Evolutionary conservation across 2,888 invertebrate genomes (phyloP), one percentile per base, ranked within the genome.

Genomic region (Laothoe populi): DNA sequence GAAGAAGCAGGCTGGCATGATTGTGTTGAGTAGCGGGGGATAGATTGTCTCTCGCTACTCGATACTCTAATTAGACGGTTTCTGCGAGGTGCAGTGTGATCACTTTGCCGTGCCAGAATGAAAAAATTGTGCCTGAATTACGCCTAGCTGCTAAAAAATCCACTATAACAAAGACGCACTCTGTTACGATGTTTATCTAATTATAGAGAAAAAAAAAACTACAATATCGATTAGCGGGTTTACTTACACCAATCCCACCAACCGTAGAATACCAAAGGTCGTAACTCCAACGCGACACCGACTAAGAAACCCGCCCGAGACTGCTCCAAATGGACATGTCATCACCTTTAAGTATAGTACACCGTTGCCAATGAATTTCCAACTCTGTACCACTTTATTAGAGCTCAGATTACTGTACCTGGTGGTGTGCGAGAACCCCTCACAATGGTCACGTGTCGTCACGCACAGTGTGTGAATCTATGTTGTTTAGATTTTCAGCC

Each of bases 381-480:
- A 21, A 35, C 53, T 19, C 31, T 53, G 26, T 35, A 11, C 16
- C 4, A 53, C 19, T 10, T 4, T 11, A 2, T 19, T 53, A 53
- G 7, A 19, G 53, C 35, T 4, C 7, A 19, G 4, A 53, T 53
- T 35, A 11, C 19, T 4, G 11, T 11, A 35, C 53, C n/a, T n/a
- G 19, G n/a, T 19, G 19, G 0, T 10, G 2, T 4, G 3, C 2
- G 19, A n/a, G n/a, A n/a, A n/a, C n/a, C 19, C 26, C 26, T 16
- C 35, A 53, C n/a, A 53, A 53, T 53, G 53, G 35, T 19, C 53
- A 53, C 53, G 53, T 53, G 53, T 31, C 49, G 49, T 26, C 35
- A 53, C 53, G 35, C 53, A 31, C 19, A 53, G 53, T 31, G 31
- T 35, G 19, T 31, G 19, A 53, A 11, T 19, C 35, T 19, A n/a